These are phyloP conservation scores for Rhysida immarginata DNA, from an alignment of 1,140 invertebrate species.

Conservation along the genomic window DNA sequence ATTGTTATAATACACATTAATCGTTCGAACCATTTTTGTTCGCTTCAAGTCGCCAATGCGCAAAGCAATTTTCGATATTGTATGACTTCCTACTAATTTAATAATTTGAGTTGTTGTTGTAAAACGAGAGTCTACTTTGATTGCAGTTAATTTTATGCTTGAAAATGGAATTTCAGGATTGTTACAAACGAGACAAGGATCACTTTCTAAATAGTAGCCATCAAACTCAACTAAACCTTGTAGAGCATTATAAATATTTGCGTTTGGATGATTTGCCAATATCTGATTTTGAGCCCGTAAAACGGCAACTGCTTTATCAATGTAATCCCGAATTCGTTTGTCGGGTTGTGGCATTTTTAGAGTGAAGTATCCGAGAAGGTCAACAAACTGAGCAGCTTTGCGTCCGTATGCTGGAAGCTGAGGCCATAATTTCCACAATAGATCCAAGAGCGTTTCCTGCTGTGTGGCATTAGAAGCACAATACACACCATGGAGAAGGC, in stretches of 20 bases:
- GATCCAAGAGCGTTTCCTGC: constrained; percentile 59
- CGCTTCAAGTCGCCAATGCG: constrained; percentile 88
- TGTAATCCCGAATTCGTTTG: constrained; percentile 49
- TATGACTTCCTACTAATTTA: constrained; percentile 85
- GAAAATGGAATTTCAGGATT: constrained; percentile 87
- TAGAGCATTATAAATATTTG: constrained; percentile 77
- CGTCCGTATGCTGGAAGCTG: constrained; percentile 75
- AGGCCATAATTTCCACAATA: constrained; percentile 85
- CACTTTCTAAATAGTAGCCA: constrained; percentile 90
- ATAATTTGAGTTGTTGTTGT: constrained; percentile 96
- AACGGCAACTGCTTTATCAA: constrained; percentile 69
- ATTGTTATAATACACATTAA: constrained; percentile 96
- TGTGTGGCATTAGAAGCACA: constrained; percentile 61
- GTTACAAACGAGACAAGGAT: constrained; percentile 92
- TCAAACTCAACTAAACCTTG: constrained; percentile 86
- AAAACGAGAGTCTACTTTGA: constrained; percentile 94
- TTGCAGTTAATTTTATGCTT: constrained; percentile 79
- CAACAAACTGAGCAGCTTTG: constrained; percentile 90
- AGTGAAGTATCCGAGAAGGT: constrained; percentile 83
- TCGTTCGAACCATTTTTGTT: constrained; percentile 90
- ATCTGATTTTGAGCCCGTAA: constrained; percentile 73
- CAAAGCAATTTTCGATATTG: constrained; percentile 83
- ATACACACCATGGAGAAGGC: constrained; percentile 65
- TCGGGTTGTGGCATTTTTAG: constrained; percentile 45
- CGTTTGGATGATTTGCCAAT: constrained; percentile 81